Conservation (phyloP, 35 echinoderm and acorn worm species). For the Nesometra sesokonis region DNA sequence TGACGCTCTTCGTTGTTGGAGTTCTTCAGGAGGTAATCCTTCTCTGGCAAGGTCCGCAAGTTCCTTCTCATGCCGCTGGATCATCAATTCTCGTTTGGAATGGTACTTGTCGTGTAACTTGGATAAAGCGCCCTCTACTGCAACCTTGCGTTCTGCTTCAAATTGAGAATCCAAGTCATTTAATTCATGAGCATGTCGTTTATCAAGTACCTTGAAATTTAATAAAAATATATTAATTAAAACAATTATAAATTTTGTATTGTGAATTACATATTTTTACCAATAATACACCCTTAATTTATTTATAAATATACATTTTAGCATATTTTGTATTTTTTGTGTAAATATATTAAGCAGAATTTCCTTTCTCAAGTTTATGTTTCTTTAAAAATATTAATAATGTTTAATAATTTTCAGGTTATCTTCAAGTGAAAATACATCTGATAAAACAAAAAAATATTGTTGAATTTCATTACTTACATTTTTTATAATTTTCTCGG, state of each 20-base stretch:
- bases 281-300: too few relatives aligned
- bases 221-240: not conserved
- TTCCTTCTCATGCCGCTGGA: slow-evolving; percentile 65
- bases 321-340: too few relatives aligned
- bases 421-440: too few relatives aligned
- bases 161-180: slow-evolving; percentile 72
- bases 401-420: too few relatives aligned
- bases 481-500: slow-evolving; percentile 60
- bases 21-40: slow-evolving; percentile 50
- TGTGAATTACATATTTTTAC: too few relatives aligned
- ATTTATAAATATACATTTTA: too few relatives aligned
- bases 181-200: slow-evolving; percentile 77
- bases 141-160: slow-evolving; percentile 76
- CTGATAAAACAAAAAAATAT: not conserved
- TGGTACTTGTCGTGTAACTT: slow-evolving; percentile 86
- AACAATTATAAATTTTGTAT: too few relatives aligned
- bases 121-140: slow-evolving; percentile 63
- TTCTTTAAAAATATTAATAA: too few relatives aligned
- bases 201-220: slow-evolving; percentile 68
- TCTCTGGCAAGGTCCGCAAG: slow-evolving; percentile 71
- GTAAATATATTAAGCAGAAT: too few relatives aligned
- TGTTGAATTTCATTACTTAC: slow-evolving; percentile 9
- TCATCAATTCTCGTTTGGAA: slow-evolving; percentile 53
- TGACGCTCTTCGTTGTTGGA: slow-evolving; percentile 56
- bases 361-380: too few relatives aligned